A percentile compares a stretch with the other conserved stretches of the same genome.
These are phyloP conservation scores for Sialia sialis DNA, from an alignment of 2,113 vertebrate genomes.

Conservation along the genomic window DNA sequence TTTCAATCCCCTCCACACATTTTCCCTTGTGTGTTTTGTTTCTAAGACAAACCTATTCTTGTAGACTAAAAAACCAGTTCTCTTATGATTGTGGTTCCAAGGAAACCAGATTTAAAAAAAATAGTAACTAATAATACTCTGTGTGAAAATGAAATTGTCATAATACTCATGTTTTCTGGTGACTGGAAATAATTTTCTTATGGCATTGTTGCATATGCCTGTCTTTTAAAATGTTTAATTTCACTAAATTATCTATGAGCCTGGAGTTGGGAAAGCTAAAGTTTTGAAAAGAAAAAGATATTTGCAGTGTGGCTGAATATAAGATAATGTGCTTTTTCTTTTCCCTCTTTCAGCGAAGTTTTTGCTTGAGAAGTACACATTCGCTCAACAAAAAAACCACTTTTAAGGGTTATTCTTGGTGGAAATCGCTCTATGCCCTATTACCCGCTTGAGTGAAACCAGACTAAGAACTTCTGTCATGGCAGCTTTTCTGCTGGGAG, in stretches of 20 bases:
- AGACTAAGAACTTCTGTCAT: constrained; percentile 81
- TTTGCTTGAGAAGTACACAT: background rate
- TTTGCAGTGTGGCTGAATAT: background rate
- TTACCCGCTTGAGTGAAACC: constrained; percentile 77
- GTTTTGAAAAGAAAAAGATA: background rate
- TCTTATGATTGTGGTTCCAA: background rate
- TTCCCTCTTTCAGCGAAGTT: constrained; percentile 46
- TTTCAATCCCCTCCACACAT: background rate
- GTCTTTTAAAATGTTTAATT: background rate
- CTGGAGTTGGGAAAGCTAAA: background rate
- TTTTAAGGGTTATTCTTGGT: constrained; percentile 61
- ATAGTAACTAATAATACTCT: background rate
- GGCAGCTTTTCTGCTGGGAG: constrained; percentile 84
- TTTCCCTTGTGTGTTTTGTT: background rate
- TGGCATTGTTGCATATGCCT: background rate
- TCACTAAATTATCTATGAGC: background rate
- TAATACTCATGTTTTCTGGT: background rate
- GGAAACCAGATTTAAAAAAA: background rate
- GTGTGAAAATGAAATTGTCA: background rate
- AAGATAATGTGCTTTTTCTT: constrained; percentile 21
- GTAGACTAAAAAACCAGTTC: background rate
- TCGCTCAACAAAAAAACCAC: constrained; percentile 32
- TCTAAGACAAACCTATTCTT: background rate
- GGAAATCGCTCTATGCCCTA: constrained; percentile 69
- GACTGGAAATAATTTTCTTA: background rate